Base-by-base conservation (phyloP, 2,797 vertebrate species). In the Thalassophryne amazonica region DNA sequence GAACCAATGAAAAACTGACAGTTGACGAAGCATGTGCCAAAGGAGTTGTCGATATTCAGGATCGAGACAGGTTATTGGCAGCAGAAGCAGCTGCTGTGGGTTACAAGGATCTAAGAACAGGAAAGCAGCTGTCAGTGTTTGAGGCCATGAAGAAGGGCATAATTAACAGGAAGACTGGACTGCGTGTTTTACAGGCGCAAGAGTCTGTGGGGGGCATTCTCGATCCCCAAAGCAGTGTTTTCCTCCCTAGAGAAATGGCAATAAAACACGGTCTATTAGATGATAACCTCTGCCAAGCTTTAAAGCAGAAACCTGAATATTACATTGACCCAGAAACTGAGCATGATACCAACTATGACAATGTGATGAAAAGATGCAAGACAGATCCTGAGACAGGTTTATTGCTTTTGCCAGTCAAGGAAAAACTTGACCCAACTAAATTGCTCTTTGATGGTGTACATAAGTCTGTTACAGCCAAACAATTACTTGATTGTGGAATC, bases 151-250 rank as follows among this genome's bases (percentile, higher is more conserved):
- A 63, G 4, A 79, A 63, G 5, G 65, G 65, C 52, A 0, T 73
- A 7, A 46, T 76, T 42, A 74, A 80, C 25, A 61, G 11, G 2
- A 51, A 69, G 7, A 83, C 66, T 6, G 60, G 22, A 2, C 86
- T 59, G 79, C 92, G 92, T 31, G 89, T 92, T 10, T 52, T 97
- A 55, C 91, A 96, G 49, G 93, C 95, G 42, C 88, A 91, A 57
- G 91, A 94, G 33, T 90, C 89, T 43, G 89, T 86, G 0, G 93
- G 93, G 19, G 93, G 93, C 0, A 85, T 94, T 19, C 83, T 97
- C 48, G 95, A 97, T 80, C 94, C 94, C 0, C 82, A 90, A 9
- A 91, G 93, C 42, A 96, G 95, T 36, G 90, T 96, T 39, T 95
- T 93, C 72, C 69, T 97, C 4, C 91, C 94, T 2, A 92, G 92